phyloP scores from a whole-genome alignment of 2,888 invertebrate genomes.

The Brachypalpus laphriformis region DNA sequence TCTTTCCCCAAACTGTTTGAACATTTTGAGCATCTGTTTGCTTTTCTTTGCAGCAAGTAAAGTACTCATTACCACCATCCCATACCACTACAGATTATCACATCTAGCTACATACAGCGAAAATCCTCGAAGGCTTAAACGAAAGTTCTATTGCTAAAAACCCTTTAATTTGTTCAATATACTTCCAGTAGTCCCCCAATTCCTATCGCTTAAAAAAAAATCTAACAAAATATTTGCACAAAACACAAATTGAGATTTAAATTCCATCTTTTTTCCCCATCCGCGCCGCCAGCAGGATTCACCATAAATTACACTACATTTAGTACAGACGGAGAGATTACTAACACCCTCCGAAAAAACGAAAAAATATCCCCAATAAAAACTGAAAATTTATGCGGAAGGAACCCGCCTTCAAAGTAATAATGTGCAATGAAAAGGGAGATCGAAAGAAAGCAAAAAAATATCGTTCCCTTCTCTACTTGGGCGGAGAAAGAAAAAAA shows the following conservation, averaged over 20 bases:
- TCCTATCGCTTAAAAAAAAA: background rate
- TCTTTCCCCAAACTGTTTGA: too few relatives aligned
- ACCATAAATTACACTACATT: conserved; percentile 36
- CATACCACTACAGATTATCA: background rate
- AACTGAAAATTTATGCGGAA: conserved; percentile 35
- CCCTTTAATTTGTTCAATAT: background rate
- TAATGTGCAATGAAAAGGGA: conserved; percentile 45
- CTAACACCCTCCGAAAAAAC: background rate
- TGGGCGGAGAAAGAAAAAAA: background rate
- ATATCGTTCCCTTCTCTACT: background rate
- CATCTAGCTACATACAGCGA: background rate
- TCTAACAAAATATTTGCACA: conserved; percentile 17
- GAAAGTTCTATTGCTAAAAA: background rate
- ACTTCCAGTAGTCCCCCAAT: background rate
- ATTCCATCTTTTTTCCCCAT: conserved; percentile 10
- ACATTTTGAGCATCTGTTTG: background rate
- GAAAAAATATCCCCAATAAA: background rate
- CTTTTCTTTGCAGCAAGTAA: background rate
- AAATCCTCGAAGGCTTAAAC: background rate
- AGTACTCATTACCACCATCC: background rate
- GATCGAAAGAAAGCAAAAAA: background rate
- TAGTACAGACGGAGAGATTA: conserved; percentile 30
- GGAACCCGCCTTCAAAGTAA: conserved; percentile 23
- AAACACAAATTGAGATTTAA: conserved; percentile 35
- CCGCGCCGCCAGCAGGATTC: background rate